phyloP scores from a whole-genome alignment of 2,113 vertebrate genomes.

The Aegotheles bennettii region DNA sequence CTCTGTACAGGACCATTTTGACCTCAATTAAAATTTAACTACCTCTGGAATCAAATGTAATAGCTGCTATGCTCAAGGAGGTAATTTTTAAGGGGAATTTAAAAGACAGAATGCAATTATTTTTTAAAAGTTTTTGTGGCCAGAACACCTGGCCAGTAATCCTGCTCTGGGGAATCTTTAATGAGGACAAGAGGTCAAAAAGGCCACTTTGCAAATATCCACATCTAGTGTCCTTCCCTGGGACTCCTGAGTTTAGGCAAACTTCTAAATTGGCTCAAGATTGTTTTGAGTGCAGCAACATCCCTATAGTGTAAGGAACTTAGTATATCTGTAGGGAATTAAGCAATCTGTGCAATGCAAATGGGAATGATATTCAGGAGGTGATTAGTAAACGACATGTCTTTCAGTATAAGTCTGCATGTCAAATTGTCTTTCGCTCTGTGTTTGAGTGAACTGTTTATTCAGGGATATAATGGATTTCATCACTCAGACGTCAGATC shows the following conservation, averaged over 20 bases:
- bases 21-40: neutral
- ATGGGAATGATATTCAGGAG: neutral
- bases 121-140: neutral
- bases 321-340: neutral
- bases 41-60: neutral
- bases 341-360: neutral
- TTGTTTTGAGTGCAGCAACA: neutral
- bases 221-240: neutral
- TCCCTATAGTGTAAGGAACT: neutral
- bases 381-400: neutral
- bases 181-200: neutral
- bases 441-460: neutral
- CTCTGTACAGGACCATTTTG: neutral
- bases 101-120: neutral
- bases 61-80: neutral
- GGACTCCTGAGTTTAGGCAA: neutral
- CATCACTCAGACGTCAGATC: neutral
- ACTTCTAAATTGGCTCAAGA: neutral
- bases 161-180: neutral
- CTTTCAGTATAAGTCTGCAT: neutral
- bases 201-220: neutral
- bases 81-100: neutral
- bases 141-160: neutral
- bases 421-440: neutral
- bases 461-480: conserved; percentile 16